Percentiles rank a stretch among this genome's conserved stretches.
Evolutionary conservation across 1,140 invertebrate genomes (phyloP).

Genomic region (Euborellia annulipes): DNA sequence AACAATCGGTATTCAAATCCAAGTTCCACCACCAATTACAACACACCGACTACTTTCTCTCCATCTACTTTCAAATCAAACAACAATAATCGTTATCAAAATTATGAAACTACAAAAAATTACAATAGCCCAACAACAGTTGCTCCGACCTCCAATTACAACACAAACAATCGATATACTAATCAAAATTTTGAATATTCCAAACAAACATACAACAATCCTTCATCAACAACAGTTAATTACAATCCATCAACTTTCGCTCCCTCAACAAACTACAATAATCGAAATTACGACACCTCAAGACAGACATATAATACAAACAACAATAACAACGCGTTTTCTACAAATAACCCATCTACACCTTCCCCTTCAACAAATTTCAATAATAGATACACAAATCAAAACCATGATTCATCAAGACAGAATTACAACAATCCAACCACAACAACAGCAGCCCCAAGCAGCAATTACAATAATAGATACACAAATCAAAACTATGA

Average conservation of each 20-base stretch:
- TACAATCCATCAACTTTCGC: constrained; percentile 19
- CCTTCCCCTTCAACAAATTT: neutral
- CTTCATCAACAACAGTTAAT: constrained; percentile 16
- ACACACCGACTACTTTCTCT: constrained; percentile 15
- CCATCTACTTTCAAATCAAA: constrained; percentile 17
- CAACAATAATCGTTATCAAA: constrained; percentile 10
- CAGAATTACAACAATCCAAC: neutral
- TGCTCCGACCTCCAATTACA: constrained; percentile 7
- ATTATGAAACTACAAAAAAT: constrained; percentile 9
- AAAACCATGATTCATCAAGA: neutral
- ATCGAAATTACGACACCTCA: no score
- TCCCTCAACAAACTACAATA: constrained; percentile 23
- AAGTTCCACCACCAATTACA: constrained; percentile 22
- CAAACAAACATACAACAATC: constrained; percentile 22
- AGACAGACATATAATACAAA: constrained; percentile 1
- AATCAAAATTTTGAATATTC: constrained; percentile 15
- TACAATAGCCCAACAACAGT: constrained; percentile 2
- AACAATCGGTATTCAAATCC: constrained; percentile 13
- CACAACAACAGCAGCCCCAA: neutral
- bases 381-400: neutral
- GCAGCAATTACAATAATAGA: neutral
- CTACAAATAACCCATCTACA: neutral
- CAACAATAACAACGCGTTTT: neutral
- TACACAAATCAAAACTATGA: no score
- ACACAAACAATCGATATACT: constrained; percentile 18